phyloP scores from a whole-genome alignment of 92 coral and sea anemone genomes.

The Parazoanthus darwini region DNA sequence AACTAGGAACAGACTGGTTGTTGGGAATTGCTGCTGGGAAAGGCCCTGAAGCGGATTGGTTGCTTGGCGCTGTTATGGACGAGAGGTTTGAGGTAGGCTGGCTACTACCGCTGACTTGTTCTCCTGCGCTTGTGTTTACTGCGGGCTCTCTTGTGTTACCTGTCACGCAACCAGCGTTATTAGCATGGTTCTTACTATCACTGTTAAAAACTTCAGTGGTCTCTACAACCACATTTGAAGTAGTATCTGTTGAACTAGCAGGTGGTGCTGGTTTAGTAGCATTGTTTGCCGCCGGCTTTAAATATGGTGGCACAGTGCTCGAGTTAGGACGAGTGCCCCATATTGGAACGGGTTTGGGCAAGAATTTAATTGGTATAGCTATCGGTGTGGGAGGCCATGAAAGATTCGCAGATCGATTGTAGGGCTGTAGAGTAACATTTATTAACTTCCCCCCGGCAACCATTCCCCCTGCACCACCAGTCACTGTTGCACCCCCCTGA shows the following conservation, averaged over 20 bases:
- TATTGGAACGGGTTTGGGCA: conserved; percentile 36
- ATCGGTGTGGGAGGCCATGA: conserved; percentile 29
- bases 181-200: not conserved
- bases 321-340: not conserved
- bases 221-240: conserved; percentile 30
- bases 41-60: not conserved
- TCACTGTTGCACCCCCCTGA: conserved; percentile 32
- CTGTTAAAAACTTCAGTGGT: conserved; percentile 21
- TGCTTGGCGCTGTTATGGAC: not conserved
- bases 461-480: conserved; percentile 27
- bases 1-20: not conserved
- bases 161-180: conserved; percentile 24
- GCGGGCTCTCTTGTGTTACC: conserved; percentile 35
- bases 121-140: not conserved
- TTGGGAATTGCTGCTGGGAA: not conserved
- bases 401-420: conserved; percentile 41
- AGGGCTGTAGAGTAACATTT: conserved; percentile 38
- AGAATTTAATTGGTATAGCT: conserved; percentile 30
- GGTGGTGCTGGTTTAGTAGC: conserved; percentile 15
- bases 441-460: conserved; percentile 25
- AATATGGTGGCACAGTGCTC: conserved; percentile 19
- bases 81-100: not conserved
- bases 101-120: not conserved
- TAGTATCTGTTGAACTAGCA: not conserved
- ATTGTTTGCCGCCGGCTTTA: conserved; percentile 10